phyloP scores from a whole-genome alignment of 2,113 vertebrate species.

The Cryptomyrus ogoouensis region DNA sequence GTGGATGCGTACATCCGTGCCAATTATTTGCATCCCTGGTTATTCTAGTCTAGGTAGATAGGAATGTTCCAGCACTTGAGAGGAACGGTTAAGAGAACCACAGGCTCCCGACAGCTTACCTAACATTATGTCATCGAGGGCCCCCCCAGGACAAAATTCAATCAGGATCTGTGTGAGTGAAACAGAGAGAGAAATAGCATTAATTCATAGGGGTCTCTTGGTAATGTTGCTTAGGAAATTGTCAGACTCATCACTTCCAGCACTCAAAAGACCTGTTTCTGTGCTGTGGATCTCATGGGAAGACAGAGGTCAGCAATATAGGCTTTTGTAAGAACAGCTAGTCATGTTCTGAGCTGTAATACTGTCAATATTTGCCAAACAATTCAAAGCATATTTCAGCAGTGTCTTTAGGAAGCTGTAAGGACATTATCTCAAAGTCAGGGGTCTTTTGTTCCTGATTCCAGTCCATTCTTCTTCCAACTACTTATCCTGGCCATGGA shows the following conservation, averaged over 20 bases:
- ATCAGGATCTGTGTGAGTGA: constrained; percentile 52
- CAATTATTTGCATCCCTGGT: background rate
- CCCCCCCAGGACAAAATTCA: constrained; percentile 64
- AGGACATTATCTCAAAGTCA: background rate
- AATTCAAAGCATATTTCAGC: background rate
- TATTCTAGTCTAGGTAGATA: background rate
- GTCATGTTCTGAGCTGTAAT: background rate
- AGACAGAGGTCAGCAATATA: background rate
- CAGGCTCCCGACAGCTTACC: constrained; percentile 42
- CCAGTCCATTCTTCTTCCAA: background rate
- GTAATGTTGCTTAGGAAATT: background rate
- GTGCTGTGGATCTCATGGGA: background rate
- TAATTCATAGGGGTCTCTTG: background rate
- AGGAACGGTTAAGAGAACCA: background rate
- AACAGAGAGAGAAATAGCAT: background rate
- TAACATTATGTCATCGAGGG: constrained; percentile 57
- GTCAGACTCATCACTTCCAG: background rate
- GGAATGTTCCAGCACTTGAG: background rate
- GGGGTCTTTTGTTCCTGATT: background rate
- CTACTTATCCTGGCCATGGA: background rate
- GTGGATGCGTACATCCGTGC: background rate
- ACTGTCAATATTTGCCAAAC: background rate
- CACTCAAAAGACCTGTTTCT: background rate
- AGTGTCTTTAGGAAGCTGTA: background rate
- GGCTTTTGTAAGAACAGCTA: background rate